Base-by-base conservation (phyloP, 2,888 invertebrate species). In the Drosophila neonasuta region DNA sequence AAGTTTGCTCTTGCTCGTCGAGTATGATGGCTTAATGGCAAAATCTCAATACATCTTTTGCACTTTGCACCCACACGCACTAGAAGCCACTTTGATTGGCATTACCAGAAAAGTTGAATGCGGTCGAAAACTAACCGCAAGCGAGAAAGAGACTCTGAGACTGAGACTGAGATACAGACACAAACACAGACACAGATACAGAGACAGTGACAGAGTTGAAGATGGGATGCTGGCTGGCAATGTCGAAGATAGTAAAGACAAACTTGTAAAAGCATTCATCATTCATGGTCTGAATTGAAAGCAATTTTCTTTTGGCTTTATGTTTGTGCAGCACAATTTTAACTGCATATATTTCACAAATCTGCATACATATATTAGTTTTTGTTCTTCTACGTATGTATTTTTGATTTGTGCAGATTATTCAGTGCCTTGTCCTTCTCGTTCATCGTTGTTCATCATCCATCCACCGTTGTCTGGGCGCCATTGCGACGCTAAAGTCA, bases 41-140 rank as follows among this genome's bases (percentile, higher is more conserved):
- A 68, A 74, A 68, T 80, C 75, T 86, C 74, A 77, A 74, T 77
- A 77, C 73, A 68, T 77, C 72, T 86, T 86, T 78, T 78, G 72
- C 66, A 71, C 76, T 64, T 74, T 68, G 64, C 78, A 50, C 70
- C 62, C 62, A 55, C 57, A 62, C 62, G 15, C 54, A 52, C 41
- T 24, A 32, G 45, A 13, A 62, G 46, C 65, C 71, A 57, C 45
- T 77, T 68, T 71, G 77, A 75, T 66, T 79, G 79, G 76, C 79
- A 72, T 68, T 75, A 77, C 66, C 63, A 63, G 51, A 64, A 71
- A 76, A 72, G 57, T 72, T 68, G 56, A 51, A 72, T 75, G 79
- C 52, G 77, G 68, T 62, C 61, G 59, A 62, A 79, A 68, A 66
- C 54, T 51, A 66, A 62, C 58, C 71, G 62, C 66, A 64, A 59